Evolutionary conservation across 2,113 vertebrate genomes (phyloP), one percentile per base, ranked within the genome.

Genomic region (Aphyosemion australe): DNA sequence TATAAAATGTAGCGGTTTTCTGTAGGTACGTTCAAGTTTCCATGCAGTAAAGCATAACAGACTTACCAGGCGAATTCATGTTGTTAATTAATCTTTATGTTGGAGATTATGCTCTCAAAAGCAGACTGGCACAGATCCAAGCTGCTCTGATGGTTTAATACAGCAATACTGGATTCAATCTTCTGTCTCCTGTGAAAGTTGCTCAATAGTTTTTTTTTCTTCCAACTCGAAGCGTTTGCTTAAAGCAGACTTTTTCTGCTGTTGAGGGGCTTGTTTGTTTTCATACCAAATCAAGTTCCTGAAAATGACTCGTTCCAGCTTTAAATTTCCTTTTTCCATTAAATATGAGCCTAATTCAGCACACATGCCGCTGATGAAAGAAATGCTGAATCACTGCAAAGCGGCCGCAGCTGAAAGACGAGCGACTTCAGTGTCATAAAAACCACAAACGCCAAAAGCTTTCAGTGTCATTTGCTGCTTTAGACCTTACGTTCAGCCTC

Each of bases 401-500:
- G 57, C 43, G 32, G 45, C 53, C 7, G 58, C 67, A 70, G 70
- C 63, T 51, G 61, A 80, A 42, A 52, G 76, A 62, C 41, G 60
- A 48, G 20, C 37, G 34, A 18, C 53, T n/a, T 53, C 52, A 0
- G 43, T 47, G 78, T 76, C 76, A 12, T 72, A 46, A 82, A 42
- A 81, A 74, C 64, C 79, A 0, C 70, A 74, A 70, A 82, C 5
- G 61, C 77, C 74, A 46, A 65, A 65, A 68, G 73, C 84, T 79
- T 73, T 88, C 68, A 82, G 80, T 37, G 74, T 79, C 83, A 61
- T 65, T 76, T 60, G 67, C 74, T 56, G 79, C 81, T 74, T 80
- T 65, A 80, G 80, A 81, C 74, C 49, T 74, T 69, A 15, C 64
- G 52, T 65, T 83, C 50, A 47, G 72, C 84, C 78, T 79, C 61